Evolutionary conservation across 2,888 invertebrate genomes (phyloP).

Genomic region (Allolobophora icterica): DNA sequence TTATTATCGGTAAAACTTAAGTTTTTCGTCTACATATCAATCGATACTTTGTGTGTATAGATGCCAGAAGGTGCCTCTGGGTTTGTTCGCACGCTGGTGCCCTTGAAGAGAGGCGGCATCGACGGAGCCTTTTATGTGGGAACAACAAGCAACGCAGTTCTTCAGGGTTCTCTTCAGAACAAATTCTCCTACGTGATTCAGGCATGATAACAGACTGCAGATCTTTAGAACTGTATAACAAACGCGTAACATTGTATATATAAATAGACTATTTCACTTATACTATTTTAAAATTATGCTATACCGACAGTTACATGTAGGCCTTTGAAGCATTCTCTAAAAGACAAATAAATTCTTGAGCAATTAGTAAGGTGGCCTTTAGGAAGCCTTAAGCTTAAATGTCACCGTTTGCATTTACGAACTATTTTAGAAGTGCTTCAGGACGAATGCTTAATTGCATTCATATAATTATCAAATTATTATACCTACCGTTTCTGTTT

Average conservation of each 20-base stretch:
- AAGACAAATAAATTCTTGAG: no score
- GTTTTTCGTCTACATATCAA: not conserved
- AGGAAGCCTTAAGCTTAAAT: not conserved
- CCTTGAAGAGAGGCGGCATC: constrained; percentile 78
- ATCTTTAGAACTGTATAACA: not conserved
- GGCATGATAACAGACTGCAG: constrained; percentile 63
- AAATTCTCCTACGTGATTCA: constrained; percentile 82
- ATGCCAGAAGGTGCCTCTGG: constrained; percentile 81
- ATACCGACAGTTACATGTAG: no score
- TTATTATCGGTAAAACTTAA: not conserved
- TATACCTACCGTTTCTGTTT: not conserved
- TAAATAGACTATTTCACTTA: no score
- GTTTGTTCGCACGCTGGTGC: constrained; percentile 86
- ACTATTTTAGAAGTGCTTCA: no score
- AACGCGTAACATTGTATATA: no score
- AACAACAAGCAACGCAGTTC: constrained; percentile 84
- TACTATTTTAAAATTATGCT: no score
- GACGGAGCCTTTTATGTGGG: constrained; percentile 91
- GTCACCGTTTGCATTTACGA: not conserved
- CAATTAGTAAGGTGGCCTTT: no score
- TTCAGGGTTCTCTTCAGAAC: constrained; percentile 87
- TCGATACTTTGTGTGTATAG: constrained; percentile 67
- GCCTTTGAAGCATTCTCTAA: no score
- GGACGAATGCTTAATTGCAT: not conserved
- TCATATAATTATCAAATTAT: not conserved